These are phyloP conservation scores for Bombus superbus DNA, from an alignment of 1,140 invertebrate species.

Conservation along the genomic window DNA sequence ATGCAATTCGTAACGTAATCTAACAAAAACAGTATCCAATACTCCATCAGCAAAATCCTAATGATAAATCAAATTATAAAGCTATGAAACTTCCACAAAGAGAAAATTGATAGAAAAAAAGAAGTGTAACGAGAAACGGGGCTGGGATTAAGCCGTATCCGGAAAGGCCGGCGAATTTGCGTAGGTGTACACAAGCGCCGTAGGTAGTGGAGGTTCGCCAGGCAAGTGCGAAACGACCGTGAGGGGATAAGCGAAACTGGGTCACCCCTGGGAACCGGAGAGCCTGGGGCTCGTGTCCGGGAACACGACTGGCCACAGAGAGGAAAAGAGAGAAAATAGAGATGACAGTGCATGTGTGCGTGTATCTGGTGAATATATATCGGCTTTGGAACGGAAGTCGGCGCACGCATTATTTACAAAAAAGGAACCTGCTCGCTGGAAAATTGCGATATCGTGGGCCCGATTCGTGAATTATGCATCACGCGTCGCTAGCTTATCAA, in stretches of 20 bases:
- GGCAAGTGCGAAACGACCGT: conserved; percentile 53
- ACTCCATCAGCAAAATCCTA: not conserved
- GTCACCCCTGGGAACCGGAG: conserved; percentile 68
- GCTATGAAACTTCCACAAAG: not conserved
- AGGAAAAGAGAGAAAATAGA: not conserved
- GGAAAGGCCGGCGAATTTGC: conserved; percentile 28
- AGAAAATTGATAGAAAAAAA: not conserved
- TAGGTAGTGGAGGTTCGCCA: conserved; percentile 39
- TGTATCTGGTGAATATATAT: conserved; percentile 16
- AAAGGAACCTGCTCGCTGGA: not conserved
- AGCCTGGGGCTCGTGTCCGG: conserved; percentile 58
- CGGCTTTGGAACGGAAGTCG: conserved; percentile 3
- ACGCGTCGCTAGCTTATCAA: not conserved
- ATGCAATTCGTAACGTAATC: no score
- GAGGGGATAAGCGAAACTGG: conserved; percentile 71
- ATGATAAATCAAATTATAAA: not conserved
- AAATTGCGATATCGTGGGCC: not conserved
- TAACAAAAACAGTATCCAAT: not conserved
- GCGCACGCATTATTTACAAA: conserved; percentile 9
- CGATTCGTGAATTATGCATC: not conserved
- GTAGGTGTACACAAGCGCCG: conserved; percentile 24
- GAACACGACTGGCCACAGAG: conserved; percentile 30
- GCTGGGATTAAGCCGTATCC: not conserved
- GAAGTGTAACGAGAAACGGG: not conserved
- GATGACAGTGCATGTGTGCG: not conserved